phyloP scores from a whole-genome alignment of 2,113 vertebrate genomes.

The Bothrops jararaca region DNA sequence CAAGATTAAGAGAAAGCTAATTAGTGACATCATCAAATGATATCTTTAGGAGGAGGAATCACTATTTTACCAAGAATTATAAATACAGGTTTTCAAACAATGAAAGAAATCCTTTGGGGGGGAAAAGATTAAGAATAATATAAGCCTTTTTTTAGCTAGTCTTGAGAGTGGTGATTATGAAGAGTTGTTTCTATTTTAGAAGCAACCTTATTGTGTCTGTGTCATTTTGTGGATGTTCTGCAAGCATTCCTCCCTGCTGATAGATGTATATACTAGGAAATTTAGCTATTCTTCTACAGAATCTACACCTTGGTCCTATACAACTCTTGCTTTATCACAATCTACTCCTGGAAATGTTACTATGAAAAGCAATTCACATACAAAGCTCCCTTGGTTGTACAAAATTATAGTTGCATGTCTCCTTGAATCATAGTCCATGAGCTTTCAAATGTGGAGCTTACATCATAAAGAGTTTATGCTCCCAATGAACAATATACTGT shows the following conservation, averaged over 20 bases:
- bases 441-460: not conserved
- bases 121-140: not conserved
- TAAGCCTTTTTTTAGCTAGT: not conserved
- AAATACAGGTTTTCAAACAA: not conserved
- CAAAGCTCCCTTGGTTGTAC: not conserved
- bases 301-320: not conserved
- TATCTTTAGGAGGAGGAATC: not conserved
- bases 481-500: not conserved
- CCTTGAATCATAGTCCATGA: not conserved
- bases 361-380: not conserved
- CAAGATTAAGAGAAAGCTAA: not conserved
- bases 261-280: not conserved
- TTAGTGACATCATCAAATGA: not conserved
- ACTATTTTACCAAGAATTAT: not conserved
- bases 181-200: not conserved
- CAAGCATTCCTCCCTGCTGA: not conserved
- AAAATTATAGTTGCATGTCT: not conserved
- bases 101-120: not conserved
- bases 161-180: not conserved
- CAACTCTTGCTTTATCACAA: not conserved
- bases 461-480: not conserved
- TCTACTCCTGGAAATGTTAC: not conserved
- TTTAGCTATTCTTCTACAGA: not conserved
- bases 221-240: not conserved
- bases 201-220: not conserved